These are phyloP conservation scores for Girardinus metallicus DNA, from an alignment of 2,797 vertebrate species.

Conservation along the genomic window DNA sequence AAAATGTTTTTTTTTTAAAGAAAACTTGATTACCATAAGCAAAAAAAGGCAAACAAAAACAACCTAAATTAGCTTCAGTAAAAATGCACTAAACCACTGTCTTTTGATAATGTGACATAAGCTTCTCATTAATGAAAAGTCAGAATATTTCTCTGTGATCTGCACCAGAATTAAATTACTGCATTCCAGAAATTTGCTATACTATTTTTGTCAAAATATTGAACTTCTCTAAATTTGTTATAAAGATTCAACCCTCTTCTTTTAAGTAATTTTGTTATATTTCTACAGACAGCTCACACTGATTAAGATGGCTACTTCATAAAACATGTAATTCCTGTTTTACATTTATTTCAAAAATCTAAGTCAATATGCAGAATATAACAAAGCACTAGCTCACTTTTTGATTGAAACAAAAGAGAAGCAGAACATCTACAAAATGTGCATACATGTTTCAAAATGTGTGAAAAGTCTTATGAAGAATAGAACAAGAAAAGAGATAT, in stretches of 20 bases:
- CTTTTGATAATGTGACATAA: background rate
- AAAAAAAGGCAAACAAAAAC: background rate
- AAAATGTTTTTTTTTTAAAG: background rate
- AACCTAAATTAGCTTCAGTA: background rate
- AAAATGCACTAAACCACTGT: background rate
- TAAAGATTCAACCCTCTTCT: background rate
- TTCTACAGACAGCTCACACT: background rate
- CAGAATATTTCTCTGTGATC: background rate
- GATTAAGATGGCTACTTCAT: background rate
- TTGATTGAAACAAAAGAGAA: background rate
- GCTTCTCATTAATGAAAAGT: background rate
- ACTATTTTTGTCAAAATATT: background rate
- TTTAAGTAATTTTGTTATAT: background rate
- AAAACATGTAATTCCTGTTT: background rate
- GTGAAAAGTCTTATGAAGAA: background rate
- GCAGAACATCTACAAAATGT: background rate
- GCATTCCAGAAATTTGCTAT: no score
- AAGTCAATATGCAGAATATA: background rate
- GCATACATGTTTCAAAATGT: background rate
- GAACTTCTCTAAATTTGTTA: background rate
- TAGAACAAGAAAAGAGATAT: slow-evolving; percentile 35
- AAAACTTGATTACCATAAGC: background rate
- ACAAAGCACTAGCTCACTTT: background rate
- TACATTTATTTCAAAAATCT: background rate
- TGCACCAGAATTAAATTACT: background rate